Evolutionary conservation across 2,797 vertebrate genomes (phyloP), one percentile per base, ranked within the genome.

Genomic region (Gambelia wislizenii): DNA sequence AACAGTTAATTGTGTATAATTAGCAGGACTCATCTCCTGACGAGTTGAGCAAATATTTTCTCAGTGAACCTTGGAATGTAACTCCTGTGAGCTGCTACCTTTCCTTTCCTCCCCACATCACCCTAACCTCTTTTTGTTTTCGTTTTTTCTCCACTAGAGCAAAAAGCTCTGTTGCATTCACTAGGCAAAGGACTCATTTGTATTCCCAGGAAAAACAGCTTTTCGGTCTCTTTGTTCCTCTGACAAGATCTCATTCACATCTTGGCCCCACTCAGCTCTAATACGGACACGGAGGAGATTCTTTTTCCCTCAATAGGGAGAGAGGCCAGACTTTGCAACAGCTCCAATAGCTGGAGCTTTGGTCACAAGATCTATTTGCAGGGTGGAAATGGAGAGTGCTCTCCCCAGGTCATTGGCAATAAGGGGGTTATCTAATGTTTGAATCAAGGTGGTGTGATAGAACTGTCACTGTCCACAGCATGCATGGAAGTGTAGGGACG

Each of bases 1-100:
- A 70, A 44, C 70, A 36, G 84, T 83, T 90, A 72, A 92, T 95
- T 88, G 92, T 74, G 78, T 20, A 61, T 82, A 89, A 95, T 91
- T 90, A 93, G 92, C 69, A 25, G 87, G 36, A 70, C 87, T 90
- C 0, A 0, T 84, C 83, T 88, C 89, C 85, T 89, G 83, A 87
- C 67, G 61, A 91, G 1, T 83, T 70, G 88, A 87, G 87, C 92
- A 92, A 91, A 89, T 89, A 89, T 93, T 94, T 92, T 93, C 72
- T 59, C n/a, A 3, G 72, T 59, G 70, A 91, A 44, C 0, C 0
- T 54, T 49, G 85, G 81, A 83, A 39, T 0, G 0, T 0, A 16
- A 67, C 20, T 36, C 52, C 49, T 30, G 6, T 33, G 33, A 54
- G 54, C 54, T 2, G 10, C 25, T 0, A 6, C 33, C 61, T 77